phyloP scores from a whole-genome alignment of 2,797 vertebrate genomes.

The Mormyrus proboscirostris region DNA sequence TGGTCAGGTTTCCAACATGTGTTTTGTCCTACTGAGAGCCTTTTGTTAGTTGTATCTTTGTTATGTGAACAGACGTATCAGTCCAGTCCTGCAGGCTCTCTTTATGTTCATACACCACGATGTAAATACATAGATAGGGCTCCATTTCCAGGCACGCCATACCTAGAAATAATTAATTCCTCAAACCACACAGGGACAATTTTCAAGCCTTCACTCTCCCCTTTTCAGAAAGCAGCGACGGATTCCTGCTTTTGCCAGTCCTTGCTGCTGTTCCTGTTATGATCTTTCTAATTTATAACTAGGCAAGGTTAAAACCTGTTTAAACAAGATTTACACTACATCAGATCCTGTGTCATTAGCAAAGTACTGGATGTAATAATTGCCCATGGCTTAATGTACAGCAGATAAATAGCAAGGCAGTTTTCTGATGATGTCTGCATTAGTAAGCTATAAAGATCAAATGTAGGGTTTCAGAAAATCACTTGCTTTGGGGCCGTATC shows the following conservation, averaged over 20 bases:
- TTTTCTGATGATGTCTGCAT: conserved; percentile 28
- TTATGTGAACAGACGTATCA: neutral
- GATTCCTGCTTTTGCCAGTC: neutral
- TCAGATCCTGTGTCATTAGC: conserved; percentile 73
- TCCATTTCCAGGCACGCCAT: neutral
- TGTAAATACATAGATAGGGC: neutral
- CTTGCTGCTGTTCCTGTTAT: conserved; percentile 17
- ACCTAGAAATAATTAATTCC: neutral
- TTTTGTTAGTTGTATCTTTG: conserved; percentile 13
- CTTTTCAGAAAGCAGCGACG: neutral
- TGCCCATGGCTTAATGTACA: conserved; percentile 74
- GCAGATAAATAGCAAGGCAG: conserved; percentile 53
- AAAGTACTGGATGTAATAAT: conserved; percentile 70
- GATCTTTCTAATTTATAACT: conserved; percentile 29
- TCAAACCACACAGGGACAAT: neutral
- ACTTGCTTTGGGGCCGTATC: neutral
- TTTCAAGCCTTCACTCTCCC: neutral
- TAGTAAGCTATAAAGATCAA: neutral
- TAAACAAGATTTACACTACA: conserved; percentile 72
- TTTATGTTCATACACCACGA: neutral
- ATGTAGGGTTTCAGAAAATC: neutral
- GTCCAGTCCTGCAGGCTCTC: neutral
- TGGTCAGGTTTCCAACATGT: conserved; percentile 11
- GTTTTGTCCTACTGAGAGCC: conserved; percentile 6
- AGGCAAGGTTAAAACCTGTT: conserved; percentile 67